These are phyloP conservation scores for Danaus chrysippus DNA, from an alignment of 2,888 invertebrate species.

Conservation along the genomic window DNA sequence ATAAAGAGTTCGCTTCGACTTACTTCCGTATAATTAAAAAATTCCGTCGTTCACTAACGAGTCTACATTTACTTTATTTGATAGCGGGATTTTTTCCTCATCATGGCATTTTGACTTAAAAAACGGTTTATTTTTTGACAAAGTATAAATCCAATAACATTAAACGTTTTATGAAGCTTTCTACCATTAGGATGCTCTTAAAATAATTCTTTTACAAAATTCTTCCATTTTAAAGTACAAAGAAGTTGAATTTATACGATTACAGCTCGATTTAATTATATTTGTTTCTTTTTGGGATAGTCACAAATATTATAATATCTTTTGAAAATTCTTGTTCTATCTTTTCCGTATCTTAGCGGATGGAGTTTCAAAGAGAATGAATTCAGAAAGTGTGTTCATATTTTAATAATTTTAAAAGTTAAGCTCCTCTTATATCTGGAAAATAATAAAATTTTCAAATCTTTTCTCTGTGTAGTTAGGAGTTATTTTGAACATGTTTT, in stretches of 20 bases:
- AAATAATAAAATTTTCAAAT: neutral
- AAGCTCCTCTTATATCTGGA: neutral
- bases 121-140: neutral
- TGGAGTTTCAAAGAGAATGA: slow-evolving; percentile 1
- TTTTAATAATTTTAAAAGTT: neutral
- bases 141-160: slow-evolving; percentile 7
- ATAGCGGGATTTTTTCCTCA: slow-evolving; percentile 30
- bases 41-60: slow-evolving; percentile 55
- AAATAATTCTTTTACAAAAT: slow-evolving; percentile 6
- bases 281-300: slow-evolving; percentile 4
- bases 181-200: neutral
- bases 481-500: too few relatives aligned
- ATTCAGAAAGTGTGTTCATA: slow-evolving; percentile 3
- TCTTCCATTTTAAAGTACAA: slow-evolving; percentile 2
- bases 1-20: slow-evolving; percentile 33
- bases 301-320: slow-evolving; percentile 2
- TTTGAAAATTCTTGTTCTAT: neutral
- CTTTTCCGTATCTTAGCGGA: neutral
- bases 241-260: slow-evolving; percentile 3
- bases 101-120: slow-evolving; percentile 4
- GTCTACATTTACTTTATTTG: slow-evolving; percentile 49
- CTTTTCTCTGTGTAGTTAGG: neutral
- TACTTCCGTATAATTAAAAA: slow-evolving; percentile 62
- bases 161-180: neutral
- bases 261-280: slow-evolving; percentile 4